Evolutionary conservation across 2,113 vertebrate species (phyloP), one percentile per base, ranked within the genome.

Genomic region (Tychaedon coryphoeus): DNA sequence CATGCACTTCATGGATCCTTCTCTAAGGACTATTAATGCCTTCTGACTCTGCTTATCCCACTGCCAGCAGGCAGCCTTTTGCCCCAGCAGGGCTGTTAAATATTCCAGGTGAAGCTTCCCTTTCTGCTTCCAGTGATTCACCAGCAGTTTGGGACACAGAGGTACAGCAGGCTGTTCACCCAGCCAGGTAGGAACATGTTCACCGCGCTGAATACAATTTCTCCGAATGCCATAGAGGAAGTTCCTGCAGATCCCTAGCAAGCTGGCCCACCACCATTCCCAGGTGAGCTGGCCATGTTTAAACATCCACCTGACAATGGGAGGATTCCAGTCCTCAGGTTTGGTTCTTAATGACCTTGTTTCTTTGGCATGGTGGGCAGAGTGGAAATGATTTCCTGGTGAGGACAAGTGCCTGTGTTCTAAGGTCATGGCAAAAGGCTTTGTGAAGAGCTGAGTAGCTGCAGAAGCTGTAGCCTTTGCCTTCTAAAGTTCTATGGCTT

Each of bases 21-120:
- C 42, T 82, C 58, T 31, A 28, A 66, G 45, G 48, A 34, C 14
- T 33, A 24, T 60, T 60, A 50, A 51, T 51, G 43, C 19, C 29
- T 92, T 94, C 74, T 78, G 29, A 47, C 1, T 0, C 0, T 47
- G 29, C 20, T 64, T 10, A 25, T 51, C 28, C 67, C 47, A 24
- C 48, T 40, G 47, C 61, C 66, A 67, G 65, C 38, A 85, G 16
- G 4, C 56, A 74, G 57, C 42, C 28, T 87, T 74, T 50, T 33
- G 8, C 36, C 22, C 24, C 36, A 45, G 54, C n/a, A 29, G 2
- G 12, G 40, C n/a, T 25, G 10, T 20, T 50, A 47, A 1, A 5
- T 36, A 28, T 33, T 78, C 56, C 47, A n/a, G 64, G 5, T 0
- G 0, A 69, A 50, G 28, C 8, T 76, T 65, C n/a, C 31, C 31